A percentile compares a stretch with the other conserved stretches of the same genome.
Conservation (phyloP, 2,888 invertebrate species). For the Resseliella maxima region DNA sequence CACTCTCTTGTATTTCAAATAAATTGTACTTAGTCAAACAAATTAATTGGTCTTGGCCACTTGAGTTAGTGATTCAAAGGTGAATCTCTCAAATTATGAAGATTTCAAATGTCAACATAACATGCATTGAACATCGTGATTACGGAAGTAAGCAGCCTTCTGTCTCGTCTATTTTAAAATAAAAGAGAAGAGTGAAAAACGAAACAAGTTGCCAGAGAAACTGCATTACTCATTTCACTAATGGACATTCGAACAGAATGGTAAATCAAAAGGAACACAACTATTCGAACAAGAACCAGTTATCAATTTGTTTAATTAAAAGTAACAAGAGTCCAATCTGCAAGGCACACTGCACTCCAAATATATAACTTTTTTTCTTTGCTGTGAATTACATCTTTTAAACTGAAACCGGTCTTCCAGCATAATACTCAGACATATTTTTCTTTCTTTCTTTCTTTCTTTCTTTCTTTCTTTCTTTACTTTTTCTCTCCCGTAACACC, state of each 20-base stretch:
- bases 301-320: slow-evolving; percentile 53
- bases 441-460: too few relatives aligned
- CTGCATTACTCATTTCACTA: slow-evolving; percentile 41
- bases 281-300: slow-evolving; percentile 43
- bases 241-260: slow-evolving; percentile 39
- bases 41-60: slow-evolving; percentile 31
- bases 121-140: not conserved
- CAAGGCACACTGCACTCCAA: not conserved
- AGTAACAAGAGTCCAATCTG: slow-evolving; percentile 47
- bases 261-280: slow-evolving; percentile 26
- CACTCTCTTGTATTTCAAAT: not conserved
- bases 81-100: too few relatives aligned
- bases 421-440: slow-evolving; percentile 6
- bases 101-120: not conserved
- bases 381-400: not conserved
- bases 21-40: not conserved
- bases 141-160: slow-evolving; percentile 12
- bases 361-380: not conserved
- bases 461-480: not conserved
- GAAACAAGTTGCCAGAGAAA: slow-evolving; percentile 39
- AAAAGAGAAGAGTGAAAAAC: not conserved
- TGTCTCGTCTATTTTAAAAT: not conserved
- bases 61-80: not conserved
- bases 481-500: not conserved
- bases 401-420: not conserved